Percentiles rank a stretch among this genome's conserved stretches.
Conservation (phyloP, 2,888 invertebrate genomes). For the Neria commutata region DNA sequence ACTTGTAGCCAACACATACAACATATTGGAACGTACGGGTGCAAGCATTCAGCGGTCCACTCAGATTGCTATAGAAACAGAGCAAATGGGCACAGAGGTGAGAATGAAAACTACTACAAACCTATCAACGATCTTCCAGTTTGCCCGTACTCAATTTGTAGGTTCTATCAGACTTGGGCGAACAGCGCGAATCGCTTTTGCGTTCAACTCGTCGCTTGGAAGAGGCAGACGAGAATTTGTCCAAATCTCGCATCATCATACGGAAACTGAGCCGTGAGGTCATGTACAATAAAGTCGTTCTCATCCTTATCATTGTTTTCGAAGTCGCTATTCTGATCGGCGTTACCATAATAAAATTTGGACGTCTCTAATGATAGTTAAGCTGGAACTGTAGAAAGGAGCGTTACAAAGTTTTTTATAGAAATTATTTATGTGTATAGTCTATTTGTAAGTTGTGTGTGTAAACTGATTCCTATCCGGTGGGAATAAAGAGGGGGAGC, state of each 20-base stretch:
- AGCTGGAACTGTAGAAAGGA: too few relatives aligned
- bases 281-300: conserved; percentile 75
- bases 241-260: conserved; percentile 69
- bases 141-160: conserved; percentile 24
- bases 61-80: conserved; percentile 79
- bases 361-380: conserved; percentile 44
- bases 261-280: conserved; percentile 72
- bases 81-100: conserved; percentile 74
- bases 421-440: too few relatives aligned
- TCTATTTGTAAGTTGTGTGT: too few relatives aligned
- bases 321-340: conserved; percentile 72
- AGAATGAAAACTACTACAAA: background rate
- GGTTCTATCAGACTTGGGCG: conserved; percentile 76
- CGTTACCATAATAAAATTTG: conserved; percentile 70
- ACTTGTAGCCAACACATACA: conserved; percentile 55
- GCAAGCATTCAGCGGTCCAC: conserved; percentile 73
- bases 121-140: too few relatives aligned
- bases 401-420: too few relatives aligned
- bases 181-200: conserved; percentile 76
- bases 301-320: conserved; percentile 75
- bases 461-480: too few relatives aligned
- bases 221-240: conserved; percentile 74
- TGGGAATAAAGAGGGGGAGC: too few relatives aligned
- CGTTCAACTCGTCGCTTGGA: conserved; percentile 71
- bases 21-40: conserved; percentile 63